A percentile compares a stretch with the other conserved stretches of the same genome.
Evolutionary conservation across 2,113 vertebrate species (phyloP).

Genomic region (Fukomys damarensis): DNA sequence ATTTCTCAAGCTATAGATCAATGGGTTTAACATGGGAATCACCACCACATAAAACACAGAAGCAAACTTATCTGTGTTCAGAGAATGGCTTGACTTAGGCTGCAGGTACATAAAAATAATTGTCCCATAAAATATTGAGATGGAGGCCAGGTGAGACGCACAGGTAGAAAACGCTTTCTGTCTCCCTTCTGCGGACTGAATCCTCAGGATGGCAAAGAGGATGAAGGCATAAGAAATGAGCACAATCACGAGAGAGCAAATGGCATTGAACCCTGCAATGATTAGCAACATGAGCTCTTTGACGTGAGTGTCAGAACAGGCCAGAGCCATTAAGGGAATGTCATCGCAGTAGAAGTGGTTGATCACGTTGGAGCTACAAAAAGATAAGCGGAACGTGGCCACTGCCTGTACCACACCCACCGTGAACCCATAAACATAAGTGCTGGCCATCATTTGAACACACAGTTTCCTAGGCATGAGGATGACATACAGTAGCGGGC

Average conservation of each 20-base stretch:
- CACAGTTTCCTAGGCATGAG: neutral
- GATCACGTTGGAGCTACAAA: neutral
- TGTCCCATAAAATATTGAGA: constrained; percentile 45
- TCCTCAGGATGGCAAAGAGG: constrained; percentile 50
- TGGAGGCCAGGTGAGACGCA: constrained; percentile 45
- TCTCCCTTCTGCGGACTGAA: constrained; percentile 1
- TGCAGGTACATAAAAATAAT: constrained; percentile 61
- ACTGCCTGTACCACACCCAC: neutral
- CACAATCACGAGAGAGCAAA: neutral
- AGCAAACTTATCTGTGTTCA: constrained; percentile 1
- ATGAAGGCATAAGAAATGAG: constrained; percentile 44
- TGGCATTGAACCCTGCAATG: neutral
- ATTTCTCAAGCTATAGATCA: neutral
- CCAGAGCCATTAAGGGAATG: neutral
- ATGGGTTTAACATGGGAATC: neutral
- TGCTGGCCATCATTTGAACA: neutral
- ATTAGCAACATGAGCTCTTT: neutral
- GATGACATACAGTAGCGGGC: neutral
- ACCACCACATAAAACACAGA: constrained; percentile 1
- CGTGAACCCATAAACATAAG: neutral
- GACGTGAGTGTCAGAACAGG: neutral
- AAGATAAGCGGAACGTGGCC: constrained; percentile 8
- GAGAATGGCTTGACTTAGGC: constrained; percentile 25
- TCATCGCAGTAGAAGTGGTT: constrained; percentile 53
- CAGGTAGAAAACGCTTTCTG: constrained; percentile 60